Conservation (phyloP, 2,113 vertebrate species). For the Rhinoderma darwinii region DNA sequence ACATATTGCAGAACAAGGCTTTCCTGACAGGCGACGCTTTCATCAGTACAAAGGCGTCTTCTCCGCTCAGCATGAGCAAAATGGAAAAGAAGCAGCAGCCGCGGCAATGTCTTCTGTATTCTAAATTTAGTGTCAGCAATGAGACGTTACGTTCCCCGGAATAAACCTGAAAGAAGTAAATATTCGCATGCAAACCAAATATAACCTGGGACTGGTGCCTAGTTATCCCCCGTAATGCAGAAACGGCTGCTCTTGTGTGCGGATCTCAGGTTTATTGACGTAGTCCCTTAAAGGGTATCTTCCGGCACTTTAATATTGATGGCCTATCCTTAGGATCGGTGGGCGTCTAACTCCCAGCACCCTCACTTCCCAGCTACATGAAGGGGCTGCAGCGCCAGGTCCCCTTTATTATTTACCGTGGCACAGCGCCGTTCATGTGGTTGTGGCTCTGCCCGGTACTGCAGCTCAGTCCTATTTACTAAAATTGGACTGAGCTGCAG, state of each 20-base stretch:
- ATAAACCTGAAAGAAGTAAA: constrained; percentile 2
- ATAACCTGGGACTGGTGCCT: background rate
- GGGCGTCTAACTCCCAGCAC: too few species aligned
- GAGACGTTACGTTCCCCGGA: background rate
- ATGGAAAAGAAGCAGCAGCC: background rate
- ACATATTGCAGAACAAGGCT: background rate
- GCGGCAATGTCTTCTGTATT: background rate
- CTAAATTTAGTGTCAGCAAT: constrained; percentile 22
- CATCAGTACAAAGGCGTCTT: constrained; percentile 26
- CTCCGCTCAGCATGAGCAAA: constrained; percentile 17
- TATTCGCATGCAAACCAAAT: background rate
- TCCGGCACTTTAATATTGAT: too few species aligned
- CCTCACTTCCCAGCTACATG: too few species aligned
- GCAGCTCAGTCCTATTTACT: too few species aligned
- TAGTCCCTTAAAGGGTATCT: background rate
- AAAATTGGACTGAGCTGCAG: too few species aligned
- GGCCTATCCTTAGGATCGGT: too few species aligned
- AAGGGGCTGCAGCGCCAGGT: too few species aligned
- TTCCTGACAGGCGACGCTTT: constrained; percentile 23
- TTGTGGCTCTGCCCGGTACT: too few species aligned
- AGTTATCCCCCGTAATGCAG: background rate
- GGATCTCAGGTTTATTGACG: background rate
- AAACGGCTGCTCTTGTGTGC: background rate
- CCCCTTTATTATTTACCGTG: too few species aligned
- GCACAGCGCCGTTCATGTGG: too few species aligned